Evolutionary conservation across 2,888 invertebrate species (phyloP).

Genomic region (Pyrochroa serraticornis): DNA sequence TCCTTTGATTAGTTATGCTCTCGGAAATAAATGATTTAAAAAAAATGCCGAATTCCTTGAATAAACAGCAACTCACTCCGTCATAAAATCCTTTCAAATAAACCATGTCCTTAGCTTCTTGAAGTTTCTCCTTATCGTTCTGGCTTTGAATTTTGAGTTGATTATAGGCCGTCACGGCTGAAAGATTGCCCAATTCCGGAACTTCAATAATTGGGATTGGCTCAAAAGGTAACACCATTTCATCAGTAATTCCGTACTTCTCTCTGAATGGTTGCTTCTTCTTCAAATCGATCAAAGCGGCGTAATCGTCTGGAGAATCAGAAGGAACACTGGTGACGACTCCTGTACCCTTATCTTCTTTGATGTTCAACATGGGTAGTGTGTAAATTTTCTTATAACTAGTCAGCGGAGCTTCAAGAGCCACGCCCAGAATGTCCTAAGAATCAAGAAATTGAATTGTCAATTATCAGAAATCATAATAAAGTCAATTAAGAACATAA

Average conservation of each 20-base stretch:
- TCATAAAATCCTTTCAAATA: slow-evolving; percentile 97
- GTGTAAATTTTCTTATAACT: slow-evolving; percentile 85
- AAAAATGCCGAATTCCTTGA: too few species aligned
- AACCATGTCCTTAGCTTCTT: slow-evolving; percentile 93
- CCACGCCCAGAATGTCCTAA: slow-evolving; percentile 80
- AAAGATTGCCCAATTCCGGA: slow-evolving; percentile 85
- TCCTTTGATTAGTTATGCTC: too few species aligned
- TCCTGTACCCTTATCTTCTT: slow-evolving; percentile 97
- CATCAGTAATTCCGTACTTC: slow-evolving; percentile 87
- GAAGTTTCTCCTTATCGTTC: slow-evolving; percentile 93
- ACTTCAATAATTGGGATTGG: slow-evolving; percentile 87
- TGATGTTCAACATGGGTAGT: slow-evolving; percentile 97
- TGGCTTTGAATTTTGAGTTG: slow-evolving; percentile 95
- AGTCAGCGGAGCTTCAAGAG: slow-evolving; percentile 84
- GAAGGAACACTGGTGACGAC: slow-evolving; percentile 98
- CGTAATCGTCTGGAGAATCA: slow-evolving; percentile 98
- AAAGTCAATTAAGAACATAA: slow-evolving; percentile 4
- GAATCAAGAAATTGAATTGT: too few species aligned
- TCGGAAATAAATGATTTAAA: too few species aligned
- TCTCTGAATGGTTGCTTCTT: slow-evolving; percentile 92
- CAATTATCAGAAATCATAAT: neutral
- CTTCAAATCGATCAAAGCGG: slow-evolving; percentile 91
- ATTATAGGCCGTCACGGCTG: slow-evolving; percentile 85
- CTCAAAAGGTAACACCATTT: slow-evolving; percentile 67
- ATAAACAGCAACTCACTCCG: slow-evolving; percentile 62